Conservation (phyloP, 2,888 invertebrate species). For the Branchellion lobata region DNA sequence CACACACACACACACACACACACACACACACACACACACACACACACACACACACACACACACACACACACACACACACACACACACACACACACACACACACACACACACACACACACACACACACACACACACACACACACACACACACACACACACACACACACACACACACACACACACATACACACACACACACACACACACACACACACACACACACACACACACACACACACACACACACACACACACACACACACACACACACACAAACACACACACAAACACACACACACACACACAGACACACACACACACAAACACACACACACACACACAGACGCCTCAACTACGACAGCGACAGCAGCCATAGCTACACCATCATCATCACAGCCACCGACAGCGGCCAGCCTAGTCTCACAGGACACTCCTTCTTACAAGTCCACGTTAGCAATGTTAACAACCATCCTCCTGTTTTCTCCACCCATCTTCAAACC, state of each 20-base stretch:
- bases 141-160: conserved; percentile 32
- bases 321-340: conserved; percentile 17
- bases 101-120: conserved; percentile 23
- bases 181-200: conserved; percentile 43
- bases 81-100: conserved; percentile 23
- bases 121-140: conserved; percentile 23
- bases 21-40: conserved; percentile 23
- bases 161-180: conserved; percentile 36
- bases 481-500: neutral
- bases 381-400: conserved; percentile 84
- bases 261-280: conserved; percentile 18
- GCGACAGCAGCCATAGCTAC: conserved; percentile 65
- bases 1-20: conserved; percentile 19
- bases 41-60: conserved; percentile 15
- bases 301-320: conserved; percentile 17
- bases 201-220: conserved; percentile 47
- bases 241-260: conserved; percentile 23
- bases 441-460: conserved; percentile 95
- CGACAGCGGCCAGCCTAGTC: conserved; percentile 89
- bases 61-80: conserved; percentile 23
- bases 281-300: conserved; percentile 12
- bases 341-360: conserved; percentile 60
- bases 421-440: conserved; percentile 88
- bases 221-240: conserved; percentile 37
- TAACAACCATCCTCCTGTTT: conserved; percentile 87